A percentile compares a stretch with the other conserved stretches of the same genome.
Conservation (phyloP, 2,113 vertebrate species). For the Cyprinus carpio region DNA sequence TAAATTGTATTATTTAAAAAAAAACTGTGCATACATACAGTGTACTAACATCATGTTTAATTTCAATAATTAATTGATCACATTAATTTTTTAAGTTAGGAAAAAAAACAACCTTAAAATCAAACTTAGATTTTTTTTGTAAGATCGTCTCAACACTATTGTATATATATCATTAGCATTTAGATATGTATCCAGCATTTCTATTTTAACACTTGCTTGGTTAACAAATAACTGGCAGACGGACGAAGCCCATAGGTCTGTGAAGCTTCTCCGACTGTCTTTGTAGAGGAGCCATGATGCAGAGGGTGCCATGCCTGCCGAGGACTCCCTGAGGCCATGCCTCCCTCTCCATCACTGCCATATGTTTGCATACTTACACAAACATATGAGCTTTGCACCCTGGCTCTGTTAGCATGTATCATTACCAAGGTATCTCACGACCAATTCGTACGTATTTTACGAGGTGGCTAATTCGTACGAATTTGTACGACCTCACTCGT, state of each 20-base stretch:
- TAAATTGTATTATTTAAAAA: background rate
- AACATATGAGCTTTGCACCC: constrained; percentile 40
- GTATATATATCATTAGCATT: background rate
- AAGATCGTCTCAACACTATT: background rate
- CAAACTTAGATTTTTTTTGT: background rate
- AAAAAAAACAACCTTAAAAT: background rate
- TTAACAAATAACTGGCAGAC: constrained; percentile 41
- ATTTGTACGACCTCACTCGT: too few species aligned
- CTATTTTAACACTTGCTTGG: constrained; percentile 29
- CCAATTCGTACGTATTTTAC: too few species aligned
- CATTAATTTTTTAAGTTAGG: background rate
- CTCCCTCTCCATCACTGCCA: constrained; percentile 29
- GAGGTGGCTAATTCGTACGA: too few species aligned
- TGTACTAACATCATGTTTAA: background rate
- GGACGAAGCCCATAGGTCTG: constrained; percentile 13
- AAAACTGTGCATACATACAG: background rate
- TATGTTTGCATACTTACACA: constrained; percentile 47
- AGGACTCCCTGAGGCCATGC: constrained; percentile 37
- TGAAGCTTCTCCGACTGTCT: constrained; percentile 17
- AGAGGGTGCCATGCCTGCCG: constrained; percentile 16
- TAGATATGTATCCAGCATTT: constrained; percentile 13
- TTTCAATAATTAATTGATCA: background rate
- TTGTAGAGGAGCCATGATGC: constrained; percentile 40
- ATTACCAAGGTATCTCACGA: too few species aligned
- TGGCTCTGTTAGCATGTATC: constrained; percentile 17